phyloP scores from a whole-genome alignment of 1,140 invertebrate genomes.

The Samia ricini region DNA sequence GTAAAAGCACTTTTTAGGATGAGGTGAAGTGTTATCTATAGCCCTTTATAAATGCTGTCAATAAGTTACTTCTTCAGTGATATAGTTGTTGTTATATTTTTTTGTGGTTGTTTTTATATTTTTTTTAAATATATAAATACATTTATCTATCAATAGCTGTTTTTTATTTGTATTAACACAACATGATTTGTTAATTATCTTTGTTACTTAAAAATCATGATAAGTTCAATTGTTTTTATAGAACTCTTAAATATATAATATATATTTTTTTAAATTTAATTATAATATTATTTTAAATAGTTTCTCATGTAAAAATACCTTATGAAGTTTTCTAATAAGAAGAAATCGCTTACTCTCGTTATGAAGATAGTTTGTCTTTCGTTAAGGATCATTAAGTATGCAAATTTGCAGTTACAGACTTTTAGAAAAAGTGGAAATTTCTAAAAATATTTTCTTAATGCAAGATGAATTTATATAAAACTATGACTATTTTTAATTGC shows the following conservation, averaged over 20 bases:
- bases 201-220: no score
- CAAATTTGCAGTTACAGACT: not conserved
- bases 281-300: not conserved
- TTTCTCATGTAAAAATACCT: not conserved
- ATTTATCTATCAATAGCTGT: no score
- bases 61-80: no score
- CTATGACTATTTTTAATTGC: not conserved
- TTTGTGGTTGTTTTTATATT: no score
- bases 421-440: not conserved
- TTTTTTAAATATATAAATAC: no score
- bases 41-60: no score
- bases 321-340: not conserved
- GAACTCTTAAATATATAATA: not conserved
- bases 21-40: slow-evolving; percentile 11
- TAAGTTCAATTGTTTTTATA: no score
- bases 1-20: slow-evolving; percentile 19
- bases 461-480: not conserved
- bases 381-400: not conserved
- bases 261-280: not conserved
- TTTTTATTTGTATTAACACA: no score
- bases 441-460: not conserved
- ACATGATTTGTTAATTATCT: no score
- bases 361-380: not conserved
- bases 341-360: not conserved
- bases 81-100: no score